Evolutionary conservation across 2,797 vertebrate genomes (phyloP), one percentile per base, ranked within the genome.

Genomic region (Tapera naevia): DNA sequence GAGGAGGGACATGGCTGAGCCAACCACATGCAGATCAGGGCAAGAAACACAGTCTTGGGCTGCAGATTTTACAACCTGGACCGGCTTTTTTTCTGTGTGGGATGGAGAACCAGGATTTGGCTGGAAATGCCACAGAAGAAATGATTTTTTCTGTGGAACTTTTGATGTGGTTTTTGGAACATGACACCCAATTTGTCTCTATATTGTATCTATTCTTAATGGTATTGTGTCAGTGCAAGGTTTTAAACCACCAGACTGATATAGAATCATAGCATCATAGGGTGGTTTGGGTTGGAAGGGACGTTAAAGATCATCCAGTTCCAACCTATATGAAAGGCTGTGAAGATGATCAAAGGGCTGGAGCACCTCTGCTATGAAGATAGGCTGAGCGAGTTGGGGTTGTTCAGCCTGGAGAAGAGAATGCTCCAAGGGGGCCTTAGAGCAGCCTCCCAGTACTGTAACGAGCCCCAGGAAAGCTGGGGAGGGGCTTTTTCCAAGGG

Each of bases 121-220:
- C 43, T 3, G 3, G 56, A 37, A 39, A 60, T 13, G 8, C n/a
- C 64, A 50, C 33, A 6, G 43, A 54, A 33, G n/a, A 39, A 56
- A 30, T 0, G 0, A 4, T 50, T 6, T 4, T 17, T 62, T 70
- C 65, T 61, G 8, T n/a, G n/a, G 73, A 76, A 50, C 53, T 57
- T 79, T 43, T 22, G 4, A 28, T 2, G 2, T 3, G 7, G 3
- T 7, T 64, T 88, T 80, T 60, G 46, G 37, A 25, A 60, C 5
- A 3, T 17, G 45, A 8, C 32, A 5, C 45, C 28, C 17, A 21
- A 28, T 73, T 17, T 48, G 24, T 15, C 5, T 62, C 37, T 1
- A 0, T 25, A 1, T 51, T 50, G 1, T 0, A 1, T 3, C 18
- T 43, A 2, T 65, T 50, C 46, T 56, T 15, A 25, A 25, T 2